Evolutionary conservation across 1,140 invertebrate genomes (phyloP).

Genomic region (Ostrea edulis): DNA sequence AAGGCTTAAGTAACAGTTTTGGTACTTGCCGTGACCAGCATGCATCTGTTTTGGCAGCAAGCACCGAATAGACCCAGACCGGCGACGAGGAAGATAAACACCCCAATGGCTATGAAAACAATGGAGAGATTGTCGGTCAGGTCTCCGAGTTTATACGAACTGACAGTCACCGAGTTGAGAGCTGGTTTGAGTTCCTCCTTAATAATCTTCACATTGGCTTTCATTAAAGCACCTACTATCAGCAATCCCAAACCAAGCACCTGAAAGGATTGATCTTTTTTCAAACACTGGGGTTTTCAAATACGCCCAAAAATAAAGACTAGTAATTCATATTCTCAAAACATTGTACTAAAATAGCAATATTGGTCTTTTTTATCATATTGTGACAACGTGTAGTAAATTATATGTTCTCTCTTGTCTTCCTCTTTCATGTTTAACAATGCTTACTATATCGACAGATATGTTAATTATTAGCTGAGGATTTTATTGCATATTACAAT

Average conservation of each 20-base stretch:
- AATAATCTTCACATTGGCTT: conserved; percentile 38
- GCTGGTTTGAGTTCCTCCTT: conserved; percentile 43
- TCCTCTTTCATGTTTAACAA: no score
- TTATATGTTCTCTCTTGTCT: no score
- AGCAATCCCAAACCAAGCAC: conserved; percentile 45
- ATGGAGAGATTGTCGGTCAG: conserved; percentile 38
- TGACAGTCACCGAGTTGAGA: conserved; percentile 38
- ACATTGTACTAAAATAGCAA: no score
- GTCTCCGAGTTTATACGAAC: conserved; percentile 33
- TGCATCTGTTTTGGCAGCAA: conserved; percentile 51
- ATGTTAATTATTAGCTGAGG: no score
- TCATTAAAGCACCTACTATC: conserved; percentile 39
- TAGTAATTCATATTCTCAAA: no score
- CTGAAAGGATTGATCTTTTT: neutral
- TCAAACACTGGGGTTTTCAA: no score
- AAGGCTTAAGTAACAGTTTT: no score
- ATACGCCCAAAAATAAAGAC: no score
- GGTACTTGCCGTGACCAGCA: conserved; percentile 42
- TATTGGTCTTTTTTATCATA: no score
- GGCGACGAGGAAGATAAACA: conserved; percentile 43
- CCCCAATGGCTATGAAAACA: conserved; percentile 30
- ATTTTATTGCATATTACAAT: no score
- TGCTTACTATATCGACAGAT: no score
- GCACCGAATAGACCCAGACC: conserved; percentile 46
- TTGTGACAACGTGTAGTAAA: no score